phyloP scores from a whole-genome alignment of 2,797 vertebrate species.

The Esox masquinongy region DNA sequence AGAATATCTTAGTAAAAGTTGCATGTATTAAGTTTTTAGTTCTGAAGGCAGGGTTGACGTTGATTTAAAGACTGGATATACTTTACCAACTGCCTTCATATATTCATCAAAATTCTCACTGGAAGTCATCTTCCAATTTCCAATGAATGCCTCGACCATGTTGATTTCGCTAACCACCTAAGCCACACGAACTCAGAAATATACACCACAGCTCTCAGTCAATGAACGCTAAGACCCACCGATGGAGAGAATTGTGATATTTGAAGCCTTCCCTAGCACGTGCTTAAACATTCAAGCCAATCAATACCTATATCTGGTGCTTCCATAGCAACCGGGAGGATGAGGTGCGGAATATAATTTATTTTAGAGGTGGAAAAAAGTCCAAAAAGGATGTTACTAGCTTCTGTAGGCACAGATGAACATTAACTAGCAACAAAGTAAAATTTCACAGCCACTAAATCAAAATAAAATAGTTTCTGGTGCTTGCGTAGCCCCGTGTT shows the following conservation, averaged over 20 bases:
- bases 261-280: constrained; percentile 48
- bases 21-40: not conserved
- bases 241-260: constrained; percentile 16
- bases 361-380: not conserved
- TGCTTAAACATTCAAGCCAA: constrained; percentile 49
- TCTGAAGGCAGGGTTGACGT: not conserved
- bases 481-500: no score
- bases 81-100: constrained; percentile 89
- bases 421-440: no score
- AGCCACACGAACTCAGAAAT: not conserved
- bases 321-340: constrained; percentile 40
- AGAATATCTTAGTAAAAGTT: not conserved
- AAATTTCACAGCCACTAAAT: no score
- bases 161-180: not conserved
- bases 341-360: constrained; percentile 6
- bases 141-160: constrained; percentile 85
- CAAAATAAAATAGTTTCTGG: no score
- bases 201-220: not conserved
- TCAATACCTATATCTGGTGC: constrained; percentile 37
- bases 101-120: constrained; percentile 92
- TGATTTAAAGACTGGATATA: no score
- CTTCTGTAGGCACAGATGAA: no score
- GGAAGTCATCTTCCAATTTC: constrained; percentile 84
- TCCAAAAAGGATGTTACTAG: not conserved
- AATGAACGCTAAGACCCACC: rapidly evolving